Base-by-base conservation (phyloP, 2,113 vertebrate species). In the Sander lucioperca region DNA sequence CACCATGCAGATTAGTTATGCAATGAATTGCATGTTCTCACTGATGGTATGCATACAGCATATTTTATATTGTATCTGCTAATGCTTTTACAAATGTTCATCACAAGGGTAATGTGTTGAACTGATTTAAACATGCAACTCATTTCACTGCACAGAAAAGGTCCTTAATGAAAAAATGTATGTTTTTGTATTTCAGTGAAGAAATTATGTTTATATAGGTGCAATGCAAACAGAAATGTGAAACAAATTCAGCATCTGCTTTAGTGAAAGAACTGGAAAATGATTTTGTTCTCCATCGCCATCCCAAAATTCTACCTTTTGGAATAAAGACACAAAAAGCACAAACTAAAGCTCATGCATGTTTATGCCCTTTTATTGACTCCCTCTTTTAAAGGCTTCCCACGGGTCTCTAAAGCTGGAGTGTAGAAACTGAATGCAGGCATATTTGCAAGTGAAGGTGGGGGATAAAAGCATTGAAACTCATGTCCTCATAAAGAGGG, bases 401-500 rank as follows among this genome's bases (percentile, higher is more conserved):
- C 94, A 87, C 83, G 65, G 86, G 91, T 93, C 90, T 81, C 64
- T 70, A 88, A 87, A 89, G 90, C 90, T 80, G 85, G 74, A 89
- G 89, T 90, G 80, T 75, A 90, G 88, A 91, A 84, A 68, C 81
- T 84, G 90, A 94, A 93, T 90, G 88, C 85, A 76, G 88, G 85
- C 90, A 87, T 93, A 92, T 93, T 93, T 93, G 91, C 93, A 92
- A 91, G 90, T 79, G 91, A 92, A 94, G 93, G 89, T 89, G 86
- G 89, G 85, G 92, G 91, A 93, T 94, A 94, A 94, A 94, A 94
- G 92, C 91, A 77, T 86, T 86, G 91, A 93, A 94, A 94, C 94
- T 93, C 89, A 82, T 94, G 93, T 94, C 94, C 94, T 95, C 91
- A 93, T 94, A 94, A 94, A 95, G 94, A 93, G 89, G 88, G 91